These are phyloP conservation scores for Peucedramus taeniatus DNA, from an alignment of 2,113 vertebrate genomes.

Conservation along the genomic window DNA sequence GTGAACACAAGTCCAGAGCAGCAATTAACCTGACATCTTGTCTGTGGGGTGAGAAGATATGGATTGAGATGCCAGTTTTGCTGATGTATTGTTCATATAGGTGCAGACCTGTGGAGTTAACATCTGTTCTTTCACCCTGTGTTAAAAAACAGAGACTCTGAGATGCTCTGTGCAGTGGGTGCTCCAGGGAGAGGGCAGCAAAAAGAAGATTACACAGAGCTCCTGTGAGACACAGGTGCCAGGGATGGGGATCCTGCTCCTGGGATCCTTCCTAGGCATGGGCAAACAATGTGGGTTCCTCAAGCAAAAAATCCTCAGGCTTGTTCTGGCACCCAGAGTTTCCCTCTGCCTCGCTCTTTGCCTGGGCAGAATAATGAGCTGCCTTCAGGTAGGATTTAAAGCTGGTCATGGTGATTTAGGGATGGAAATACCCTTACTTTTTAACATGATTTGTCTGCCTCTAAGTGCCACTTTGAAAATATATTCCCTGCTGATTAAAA, in stretches of 20 bases:
- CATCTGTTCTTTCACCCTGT: not conserved
- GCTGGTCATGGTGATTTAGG: not conserved
- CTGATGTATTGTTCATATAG: not conserved
- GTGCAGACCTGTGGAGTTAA: not conserved
- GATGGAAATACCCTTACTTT: not conserved
- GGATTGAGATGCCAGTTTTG: not conserved
- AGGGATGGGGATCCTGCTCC: not conserved
- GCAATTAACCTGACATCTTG: not conserved
- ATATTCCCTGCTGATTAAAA: slow-evolving; percentile 4
- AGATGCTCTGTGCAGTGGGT: not conserved
- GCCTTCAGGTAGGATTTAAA: slow-evolving; percentile 12
- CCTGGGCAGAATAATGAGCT: not conserved
- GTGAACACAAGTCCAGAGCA: not conserved
- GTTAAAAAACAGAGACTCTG: not conserved
- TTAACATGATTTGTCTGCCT: not conserved
- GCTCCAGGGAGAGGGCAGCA: not conserved
- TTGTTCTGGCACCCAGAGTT: not conserved
- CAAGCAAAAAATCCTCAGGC: not conserved
- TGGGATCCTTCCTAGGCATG: not conserved
- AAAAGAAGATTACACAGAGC: not conserved
- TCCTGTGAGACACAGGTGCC: not conserved
- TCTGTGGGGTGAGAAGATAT: not conserved
- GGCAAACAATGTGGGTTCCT: not conserved
- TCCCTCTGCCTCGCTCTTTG: not conserved
- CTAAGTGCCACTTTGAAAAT: slow-evolving; percentile 20